These are phyloP conservation scores for Syngnathus typhle DNA, from an alignment of 2,113 vertebrate genomes.

Conservation along the genomic window DNA sequence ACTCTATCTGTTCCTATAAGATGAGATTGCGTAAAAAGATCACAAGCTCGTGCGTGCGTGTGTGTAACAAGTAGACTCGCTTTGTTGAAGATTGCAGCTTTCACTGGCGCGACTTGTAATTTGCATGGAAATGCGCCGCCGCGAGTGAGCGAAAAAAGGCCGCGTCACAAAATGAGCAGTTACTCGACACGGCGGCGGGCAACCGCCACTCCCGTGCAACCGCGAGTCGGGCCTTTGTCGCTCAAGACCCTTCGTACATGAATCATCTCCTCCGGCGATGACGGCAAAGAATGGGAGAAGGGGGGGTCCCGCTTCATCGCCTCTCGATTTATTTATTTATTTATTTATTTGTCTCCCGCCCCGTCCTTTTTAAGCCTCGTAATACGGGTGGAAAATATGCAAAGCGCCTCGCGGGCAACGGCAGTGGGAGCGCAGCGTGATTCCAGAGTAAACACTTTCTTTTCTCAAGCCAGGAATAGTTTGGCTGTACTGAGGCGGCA, in stretches of 20 bases:
- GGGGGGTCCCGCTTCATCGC: conserved; percentile 20
- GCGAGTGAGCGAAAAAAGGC: background rate
- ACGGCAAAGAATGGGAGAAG: conserved; percentile 20
- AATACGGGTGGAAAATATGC: conserved; percentile 71
- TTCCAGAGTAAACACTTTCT: conserved; percentile 78
- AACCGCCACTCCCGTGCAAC: background rate
- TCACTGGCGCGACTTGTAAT: background rate
- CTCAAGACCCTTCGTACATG: conserved; percentile 10
- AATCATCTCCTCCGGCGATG: conserved; percentile 46
- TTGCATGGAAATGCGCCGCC: background rate
- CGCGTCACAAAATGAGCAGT: conserved; percentile 24
- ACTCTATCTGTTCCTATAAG: too few relatives aligned
- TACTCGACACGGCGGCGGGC: background rate
- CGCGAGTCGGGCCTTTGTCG: background rate
- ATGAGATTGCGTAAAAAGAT: background rate
- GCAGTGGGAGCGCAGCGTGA: conserved; percentile 72
- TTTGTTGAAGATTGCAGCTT: background rate
- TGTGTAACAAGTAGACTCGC: background rate
- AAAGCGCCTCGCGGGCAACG: conserved; percentile 70
- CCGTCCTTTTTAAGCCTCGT: conserved; percentile 61
- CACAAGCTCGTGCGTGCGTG: background rate
- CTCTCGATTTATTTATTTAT: conserved; percentile 14
- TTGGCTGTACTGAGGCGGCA: conserved; percentile 57
- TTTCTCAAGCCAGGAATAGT: conserved; percentile 77
- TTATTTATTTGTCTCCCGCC: background rate